Conservation (phyloP, 2,888 invertebrate species). For the Tipula unca region DNA sequence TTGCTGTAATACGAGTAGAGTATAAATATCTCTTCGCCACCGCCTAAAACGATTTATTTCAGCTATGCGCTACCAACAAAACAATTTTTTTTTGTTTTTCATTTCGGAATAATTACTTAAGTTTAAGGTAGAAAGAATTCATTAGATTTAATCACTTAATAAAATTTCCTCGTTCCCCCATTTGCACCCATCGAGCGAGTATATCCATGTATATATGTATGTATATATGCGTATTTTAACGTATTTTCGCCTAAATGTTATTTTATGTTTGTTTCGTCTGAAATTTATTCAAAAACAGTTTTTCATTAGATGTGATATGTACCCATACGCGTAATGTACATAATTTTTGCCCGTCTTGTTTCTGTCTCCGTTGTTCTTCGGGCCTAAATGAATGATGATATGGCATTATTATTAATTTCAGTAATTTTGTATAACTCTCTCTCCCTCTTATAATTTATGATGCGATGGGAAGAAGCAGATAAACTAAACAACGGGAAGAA, state of each 20-base stretch:
- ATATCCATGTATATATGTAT: too few species aligned
- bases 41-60: neutral
- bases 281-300: neutral
- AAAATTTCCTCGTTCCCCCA: neutral
- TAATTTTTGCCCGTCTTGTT: neutral
- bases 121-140: neutral
- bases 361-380: neutral
- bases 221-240: neutral
- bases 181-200: neutral
- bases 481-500: neutral
- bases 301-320: neutral
- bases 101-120: neutral
- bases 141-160: slow-evolving; percentile 8
- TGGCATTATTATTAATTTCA: neutral
- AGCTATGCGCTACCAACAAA: neutral
- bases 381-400: neutral
- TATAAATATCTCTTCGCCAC: neutral
- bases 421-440: neutral
- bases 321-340: neutral
- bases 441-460: neutral
- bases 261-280: neutral
- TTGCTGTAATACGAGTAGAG: neutral
- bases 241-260: neutral
- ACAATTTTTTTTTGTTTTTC: neutral
- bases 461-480: neutral